phyloP scores from a whole-genome alignment of 2,797 vertebrate species.

The Glossophaga mutica region DNA sequence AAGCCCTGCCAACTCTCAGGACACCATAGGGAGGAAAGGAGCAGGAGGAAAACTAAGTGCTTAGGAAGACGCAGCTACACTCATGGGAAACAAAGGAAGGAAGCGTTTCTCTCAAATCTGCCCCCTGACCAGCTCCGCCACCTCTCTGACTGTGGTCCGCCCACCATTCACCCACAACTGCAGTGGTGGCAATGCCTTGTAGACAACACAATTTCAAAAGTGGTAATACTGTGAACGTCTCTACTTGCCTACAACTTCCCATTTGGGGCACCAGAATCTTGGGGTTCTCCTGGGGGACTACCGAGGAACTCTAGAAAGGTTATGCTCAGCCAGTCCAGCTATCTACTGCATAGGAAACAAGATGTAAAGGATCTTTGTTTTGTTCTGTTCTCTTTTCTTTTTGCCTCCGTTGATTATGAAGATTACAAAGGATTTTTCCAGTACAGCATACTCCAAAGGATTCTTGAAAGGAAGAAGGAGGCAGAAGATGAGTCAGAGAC shows the following conservation, averaged over 20 bases:
- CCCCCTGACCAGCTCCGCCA: rapidly evolving
- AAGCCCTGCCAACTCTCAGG: neutral
- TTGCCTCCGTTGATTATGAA: neutral
- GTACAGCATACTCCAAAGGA: neutral
- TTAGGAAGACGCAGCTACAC: neutral
- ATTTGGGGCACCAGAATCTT: neutral
- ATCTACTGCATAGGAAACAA: neutral
- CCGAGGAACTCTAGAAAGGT: neutral
- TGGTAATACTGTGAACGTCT: neutral
- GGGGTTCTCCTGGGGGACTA: neutral
- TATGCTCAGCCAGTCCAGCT: neutral
- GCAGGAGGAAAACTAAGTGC: neutral
- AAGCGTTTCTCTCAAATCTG: neutral
- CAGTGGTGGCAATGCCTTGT: rapidly evolving
- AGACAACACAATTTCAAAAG: neutral
- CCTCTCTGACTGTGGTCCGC: neutral
- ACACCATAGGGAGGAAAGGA: neutral
- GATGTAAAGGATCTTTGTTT: neutral
- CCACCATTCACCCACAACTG: neutral
- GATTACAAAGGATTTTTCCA: neutral
- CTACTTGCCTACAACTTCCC: neutral
- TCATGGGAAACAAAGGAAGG: neutral
- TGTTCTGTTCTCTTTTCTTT: neutral
- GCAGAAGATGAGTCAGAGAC: neutral
- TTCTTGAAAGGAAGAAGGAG: neutral